Conservation (phyloP, 2,113 vertebrate species). For the Paedocypris sp. region DNA sequence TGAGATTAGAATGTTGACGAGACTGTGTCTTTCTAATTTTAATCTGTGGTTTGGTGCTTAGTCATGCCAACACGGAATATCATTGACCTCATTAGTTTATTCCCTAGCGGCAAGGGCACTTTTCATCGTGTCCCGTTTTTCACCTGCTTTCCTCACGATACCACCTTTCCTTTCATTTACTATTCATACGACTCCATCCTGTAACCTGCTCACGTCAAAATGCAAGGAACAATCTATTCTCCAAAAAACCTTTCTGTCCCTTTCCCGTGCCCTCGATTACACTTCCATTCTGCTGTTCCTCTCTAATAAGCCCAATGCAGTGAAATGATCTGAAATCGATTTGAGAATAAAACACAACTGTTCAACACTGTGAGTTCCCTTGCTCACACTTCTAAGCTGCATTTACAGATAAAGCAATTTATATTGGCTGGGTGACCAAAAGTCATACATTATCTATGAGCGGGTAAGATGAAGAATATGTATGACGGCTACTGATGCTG, state of each 20-base stretch:
- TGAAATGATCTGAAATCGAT: not conserved
- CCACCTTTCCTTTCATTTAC: not conserved
- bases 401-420: not conserved
- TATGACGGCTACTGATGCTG: no score
- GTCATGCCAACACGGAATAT: slow-evolving; percentile 9
- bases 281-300: slow-evolving; percentile 25
- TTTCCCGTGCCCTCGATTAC: slow-evolving; percentile 24
- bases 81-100: slow-evolving; percentile 2
- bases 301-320: slow-evolving; percentile 6
- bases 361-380: not conserved
- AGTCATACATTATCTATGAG: no score
- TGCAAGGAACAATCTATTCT: slow-evolving; percentile 1
- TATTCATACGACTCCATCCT: not conserved
- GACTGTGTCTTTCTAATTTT: not conserved
- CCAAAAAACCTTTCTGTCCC: slow-evolving; percentile 8
- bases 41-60: not conserved
- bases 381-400: not conserved
- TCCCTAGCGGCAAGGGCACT: not conserved
- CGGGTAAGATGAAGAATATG: no score
- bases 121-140: not conserved
- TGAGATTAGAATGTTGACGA: not conserved
- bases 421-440: no score
- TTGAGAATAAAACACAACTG: not conserved
- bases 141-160: slow-evolving; percentile 4
- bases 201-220: not conserved